These are phyloP conservation scores for Drosophila baimaii DNA, from an alignment of 1,140 invertebrate genomes.

Conservation along the genomic window DNA sequence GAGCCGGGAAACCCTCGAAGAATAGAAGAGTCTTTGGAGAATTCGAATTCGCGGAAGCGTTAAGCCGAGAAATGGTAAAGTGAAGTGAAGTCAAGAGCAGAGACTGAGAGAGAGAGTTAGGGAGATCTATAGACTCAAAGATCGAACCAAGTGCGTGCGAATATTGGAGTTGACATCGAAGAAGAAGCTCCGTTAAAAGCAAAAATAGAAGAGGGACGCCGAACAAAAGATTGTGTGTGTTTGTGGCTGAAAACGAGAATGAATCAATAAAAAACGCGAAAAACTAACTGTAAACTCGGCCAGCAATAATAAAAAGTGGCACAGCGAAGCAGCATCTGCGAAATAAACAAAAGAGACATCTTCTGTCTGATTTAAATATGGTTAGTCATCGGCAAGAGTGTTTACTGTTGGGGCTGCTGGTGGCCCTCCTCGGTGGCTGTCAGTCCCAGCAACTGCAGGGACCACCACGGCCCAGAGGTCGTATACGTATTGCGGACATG, in stretches of 20 bases:
- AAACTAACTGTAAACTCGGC: slow-evolving; percentile 64
- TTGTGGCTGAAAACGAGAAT: slow-evolving; percentile 50
- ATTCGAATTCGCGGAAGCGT: slow-evolving; percentile 44
- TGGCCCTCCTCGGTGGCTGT: background rate
- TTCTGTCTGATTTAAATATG: slow-evolving; percentile 44
- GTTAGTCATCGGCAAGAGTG: slow-evolving; percentile 20
- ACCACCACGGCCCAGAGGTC: slow-evolving; percentile 60
- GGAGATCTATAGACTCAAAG: slow-evolving; percentile 15
- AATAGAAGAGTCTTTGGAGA: slow-evolving; percentile 11
- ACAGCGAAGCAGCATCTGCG: slow-evolving; percentile 54
- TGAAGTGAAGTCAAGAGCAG: slow-evolving; percentile 6
- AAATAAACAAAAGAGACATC: slow-evolving; percentile 34
- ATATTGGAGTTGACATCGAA: slow-evolving; percentile 51
- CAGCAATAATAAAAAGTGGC: slow-evolving; percentile 65
- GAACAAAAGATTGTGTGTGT: slow-evolving; percentile 28
- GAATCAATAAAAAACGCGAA: slow-evolving; percentile 37
- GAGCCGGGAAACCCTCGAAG: background rate
- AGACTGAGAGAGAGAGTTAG: background rate
- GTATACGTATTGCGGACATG: slow-evolving; percentile 71
- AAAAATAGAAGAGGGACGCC: slow-evolving; percentile 22
- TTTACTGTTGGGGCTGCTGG: slow-evolving; percentile 41
- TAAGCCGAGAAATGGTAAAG: slow-evolving; percentile 32
- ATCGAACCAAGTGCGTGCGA: slow-evolving; percentile 36
- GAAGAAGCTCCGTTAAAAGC: slow-evolving; percentile 46
- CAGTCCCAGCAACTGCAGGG: slow-evolving; percentile 55